Conservation (phyloP, 2,113 vertebrate species). For the Campylomormyrus tamandua region DNA sequence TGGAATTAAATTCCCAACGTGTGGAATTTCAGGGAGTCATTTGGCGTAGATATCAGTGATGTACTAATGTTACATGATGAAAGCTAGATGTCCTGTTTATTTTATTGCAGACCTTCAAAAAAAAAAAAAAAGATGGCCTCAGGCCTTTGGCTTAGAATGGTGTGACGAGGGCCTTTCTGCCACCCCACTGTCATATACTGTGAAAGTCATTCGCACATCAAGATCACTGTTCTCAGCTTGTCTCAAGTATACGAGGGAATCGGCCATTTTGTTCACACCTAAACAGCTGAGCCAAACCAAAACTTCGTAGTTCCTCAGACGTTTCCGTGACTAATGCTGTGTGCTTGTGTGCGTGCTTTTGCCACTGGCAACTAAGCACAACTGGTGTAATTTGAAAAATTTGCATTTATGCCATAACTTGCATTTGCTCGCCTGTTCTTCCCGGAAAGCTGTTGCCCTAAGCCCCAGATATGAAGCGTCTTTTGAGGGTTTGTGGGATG, state of each 20-base stretch:
- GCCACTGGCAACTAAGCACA: neutral
- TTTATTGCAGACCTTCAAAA: neutral
- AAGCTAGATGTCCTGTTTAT: neutral
- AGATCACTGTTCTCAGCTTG: conserved; percentile 32
- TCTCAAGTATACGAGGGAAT: conserved; percentile 7
- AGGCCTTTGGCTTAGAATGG: neutral
- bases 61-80: neutral
- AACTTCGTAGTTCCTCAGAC: neutral
- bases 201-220: conserved; percentile 38
- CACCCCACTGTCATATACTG: conserved; percentile 25
- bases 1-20: neutral
- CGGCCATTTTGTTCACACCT: conserved; percentile 11
- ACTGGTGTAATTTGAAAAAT: neutral
- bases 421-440: neutral
- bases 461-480: conserved; percentile 9
- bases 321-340: neutral
- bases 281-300: conserved; percentile 16
- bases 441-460: neutral
- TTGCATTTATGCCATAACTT: neutral
- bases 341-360: neutral
- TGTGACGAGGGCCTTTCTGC: neutral
- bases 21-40: neutral
- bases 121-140: neutral
- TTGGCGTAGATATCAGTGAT: neutral
- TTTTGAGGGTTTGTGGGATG: conserved; percentile 14